Conservation (phyloP, 2,113 vertebrate genomes). For the Thunnus thynnus region DNA sequence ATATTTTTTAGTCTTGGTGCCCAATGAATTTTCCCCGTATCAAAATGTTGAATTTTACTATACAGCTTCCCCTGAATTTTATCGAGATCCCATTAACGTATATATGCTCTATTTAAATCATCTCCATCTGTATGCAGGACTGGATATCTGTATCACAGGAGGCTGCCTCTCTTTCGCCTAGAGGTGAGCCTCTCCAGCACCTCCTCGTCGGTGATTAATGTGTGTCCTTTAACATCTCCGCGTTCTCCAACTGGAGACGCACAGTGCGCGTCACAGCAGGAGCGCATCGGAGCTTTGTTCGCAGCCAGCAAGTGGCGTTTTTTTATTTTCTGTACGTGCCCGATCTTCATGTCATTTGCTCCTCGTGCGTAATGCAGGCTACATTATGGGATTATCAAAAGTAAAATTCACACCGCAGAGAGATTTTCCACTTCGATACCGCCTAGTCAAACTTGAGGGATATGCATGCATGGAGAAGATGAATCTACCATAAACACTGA, state of each 20-base stretch:
- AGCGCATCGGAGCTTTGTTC: slow-evolving; percentile 9
- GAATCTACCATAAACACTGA: neutral
- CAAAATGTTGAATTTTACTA: too few relatives aligned
- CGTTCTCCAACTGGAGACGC: slow-evolving; percentile 48
- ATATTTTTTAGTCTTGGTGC: neutral
- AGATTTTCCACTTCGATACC: slow-evolving; percentile 13
- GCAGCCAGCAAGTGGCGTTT: neutral
- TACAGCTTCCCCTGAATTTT: neutral
- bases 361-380: neutral
- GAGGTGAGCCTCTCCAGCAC: slow-evolving; percentile 46
- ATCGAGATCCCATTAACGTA: neutral
- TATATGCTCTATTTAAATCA: neutral
- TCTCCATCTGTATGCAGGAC: slow-evolving; percentile 1
- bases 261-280: slow-evolving; percentile 19
- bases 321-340: neutral
- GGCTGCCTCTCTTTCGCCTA: slow-evolving; percentile 21
- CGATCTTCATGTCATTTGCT: neutral
- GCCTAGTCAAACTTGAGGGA: slow-evolving; percentile 33
- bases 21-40: too few relatives aligned
- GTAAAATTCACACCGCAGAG: neutral
- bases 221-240: slow-evolving; percentile 35
- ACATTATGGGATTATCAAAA: slow-evolving; percentile 14
- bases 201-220: slow-evolving; percentile 22
- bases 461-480: slow-evolving; percentile 11
- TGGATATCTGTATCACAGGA: neutral